Percentiles rank a stretch among this genome's conserved stretches.
Evolutionary conservation across 2,113 vertebrate genomes (phyloP).

Genomic region (Micronycteris hirsuta): DNA sequence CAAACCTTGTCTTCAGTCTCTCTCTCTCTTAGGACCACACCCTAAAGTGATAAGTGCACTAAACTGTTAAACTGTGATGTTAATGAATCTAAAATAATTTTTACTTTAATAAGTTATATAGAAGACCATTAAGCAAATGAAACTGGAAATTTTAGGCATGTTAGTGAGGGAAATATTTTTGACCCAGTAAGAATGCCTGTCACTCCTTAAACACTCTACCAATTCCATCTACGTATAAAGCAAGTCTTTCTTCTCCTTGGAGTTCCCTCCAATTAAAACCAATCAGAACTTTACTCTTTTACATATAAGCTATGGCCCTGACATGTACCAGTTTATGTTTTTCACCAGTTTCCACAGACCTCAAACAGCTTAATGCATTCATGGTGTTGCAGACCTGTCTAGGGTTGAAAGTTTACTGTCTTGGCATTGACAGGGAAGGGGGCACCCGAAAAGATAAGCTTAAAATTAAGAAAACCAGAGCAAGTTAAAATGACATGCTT

Average conservation of each 20-base stretch:
- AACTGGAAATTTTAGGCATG: background rate
- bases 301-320: background rate
- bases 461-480: background rate
- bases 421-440: background rate
- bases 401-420: background rate
- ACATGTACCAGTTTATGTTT: background rate
- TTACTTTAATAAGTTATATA: background rate
- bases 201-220: background rate
- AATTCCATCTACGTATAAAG: background rate
- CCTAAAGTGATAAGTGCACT: background rate
- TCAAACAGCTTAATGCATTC: background rate
- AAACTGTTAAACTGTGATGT: background rate
- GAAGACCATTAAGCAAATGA: background rate
- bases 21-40: background rate
- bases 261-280: background rate
- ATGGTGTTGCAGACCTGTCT: background rate
- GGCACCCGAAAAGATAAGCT: background rate
- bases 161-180: background rate
- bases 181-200: background rate
- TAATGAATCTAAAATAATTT: background rate
- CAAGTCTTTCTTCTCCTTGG: background rate
- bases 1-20: background rate
- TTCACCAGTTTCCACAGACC: background rate
- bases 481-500: background rate
- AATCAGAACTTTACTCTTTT: background rate